These are phyloP conservation scores for Auanema freiburgensis DNA, from an alignment of 2,888 invertebrate species.

Conservation along the genomic window DNA sequence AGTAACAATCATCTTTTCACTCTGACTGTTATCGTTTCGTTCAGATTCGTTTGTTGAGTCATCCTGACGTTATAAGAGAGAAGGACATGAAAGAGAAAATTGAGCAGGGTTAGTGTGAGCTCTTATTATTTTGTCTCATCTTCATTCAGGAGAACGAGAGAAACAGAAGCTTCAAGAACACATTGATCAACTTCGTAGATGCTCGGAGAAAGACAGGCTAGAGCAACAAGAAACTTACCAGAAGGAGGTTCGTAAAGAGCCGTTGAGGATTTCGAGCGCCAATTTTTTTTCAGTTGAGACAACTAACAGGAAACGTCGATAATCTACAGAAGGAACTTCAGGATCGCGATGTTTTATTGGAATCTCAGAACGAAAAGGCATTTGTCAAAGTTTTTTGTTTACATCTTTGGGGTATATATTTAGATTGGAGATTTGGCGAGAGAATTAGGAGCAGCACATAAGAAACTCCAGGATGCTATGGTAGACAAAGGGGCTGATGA, in stretches of 20 bases:
- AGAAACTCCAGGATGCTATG: conserved; percentile 39
- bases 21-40: conserved; percentile 15
- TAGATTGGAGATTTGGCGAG: conserved; percentile 58
- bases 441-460: conserved; percentile 40
- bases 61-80: conserved; percentile 48
- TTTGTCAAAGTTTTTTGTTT: not conserved
- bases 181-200: conserved; percentile 53
- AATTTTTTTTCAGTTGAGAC: conserved; percentile 28
- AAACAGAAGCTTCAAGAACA: conserved; percentile 51
- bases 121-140: not conserved
- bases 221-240: conserved; percentile 53
- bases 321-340: conserved; percentile 62
- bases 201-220: conserved; percentile 55
- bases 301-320: conserved; percentile 50
- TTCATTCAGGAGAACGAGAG: conserved; percentile 72
- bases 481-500: conserved; percentile 46
- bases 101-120: conserved; percentile 27
- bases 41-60: conserved; percentile 26
- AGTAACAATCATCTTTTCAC: conserved; percentile 9
- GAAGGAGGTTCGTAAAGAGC: conserved; percentile 30
- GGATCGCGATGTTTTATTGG: conserved; percentile 60
- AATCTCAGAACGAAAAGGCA: conserved; percentile 63
- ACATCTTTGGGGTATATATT: not conserved
- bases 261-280: not conserved
- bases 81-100: conserved; percentile 38